These are phyloP conservation scores for Drosophila quinaria DNA, from an alignment of 2,888 invertebrate genomes.

Conservation along the genomic window DNA sequence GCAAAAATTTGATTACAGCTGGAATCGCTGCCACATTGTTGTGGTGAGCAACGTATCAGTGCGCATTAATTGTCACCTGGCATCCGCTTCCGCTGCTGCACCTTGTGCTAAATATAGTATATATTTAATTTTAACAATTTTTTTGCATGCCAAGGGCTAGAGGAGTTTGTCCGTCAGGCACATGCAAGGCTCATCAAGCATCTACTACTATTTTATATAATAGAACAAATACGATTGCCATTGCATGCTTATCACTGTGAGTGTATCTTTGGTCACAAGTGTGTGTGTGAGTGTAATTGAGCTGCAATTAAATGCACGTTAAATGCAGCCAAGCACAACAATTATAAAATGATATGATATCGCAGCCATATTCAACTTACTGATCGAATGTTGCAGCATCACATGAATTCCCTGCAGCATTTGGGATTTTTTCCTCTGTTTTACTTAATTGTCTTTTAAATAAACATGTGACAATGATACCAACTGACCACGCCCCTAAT, in stretches of 20 bases:
- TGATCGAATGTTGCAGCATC: slow-evolving; percentile 61
- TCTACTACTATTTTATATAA: slow-evolving; percentile 50
- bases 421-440: not conserved
- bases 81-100: slow-evolving; percentile 73
- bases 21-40: slow-evolving; percentile 20
- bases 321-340: slow-evolving; percentile 63
- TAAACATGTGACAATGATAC: slow-evolving; percentile 43
- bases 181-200: slow-evolving; percentile 55
- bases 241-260: slow-evolving; percentile 41
- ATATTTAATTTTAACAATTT: not conserved
- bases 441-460: slow-evolving; percentile 49
- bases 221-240: slow-evolving; percentile 15
- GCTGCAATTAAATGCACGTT: slow-evolving; percentile 73
- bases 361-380: slow-evolving; percentile 16
- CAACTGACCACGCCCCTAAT: slow-evolving; percentile 60
- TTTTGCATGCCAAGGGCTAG: slow-evolving; percentile 17
- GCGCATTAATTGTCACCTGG: slow-evolving; percentile 52
- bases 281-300: slow-evolving; percentile 47
- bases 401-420: slow-evolving; percentile 31
- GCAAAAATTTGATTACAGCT: slow-evolving; percentile 48
- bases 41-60: slow-evolving; percentile 38
- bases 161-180: not conserved
- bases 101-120: slow-evolving; percentile 56
- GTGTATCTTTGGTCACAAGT: slow-evolving; percentile 35
- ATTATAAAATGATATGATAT: slow-evolving; percentile 21